phyloP scores from a whole-genome alignment of 2,113 vertebrate genomes.

The Cygnus atratus region DNA sequence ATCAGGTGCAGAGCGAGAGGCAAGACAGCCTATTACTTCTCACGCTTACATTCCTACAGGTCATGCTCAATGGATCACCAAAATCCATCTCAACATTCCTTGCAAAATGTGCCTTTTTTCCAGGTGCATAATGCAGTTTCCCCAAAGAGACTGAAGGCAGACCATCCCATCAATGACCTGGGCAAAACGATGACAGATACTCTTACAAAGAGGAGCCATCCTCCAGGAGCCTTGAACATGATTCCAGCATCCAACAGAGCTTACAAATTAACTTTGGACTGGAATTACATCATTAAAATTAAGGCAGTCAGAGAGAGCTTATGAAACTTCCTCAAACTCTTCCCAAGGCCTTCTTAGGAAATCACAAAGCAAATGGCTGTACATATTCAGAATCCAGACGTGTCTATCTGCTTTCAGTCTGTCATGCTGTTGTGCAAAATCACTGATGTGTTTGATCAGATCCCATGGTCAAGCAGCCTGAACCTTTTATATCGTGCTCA shows the following conservation, averaged over 20 bases:
- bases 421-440: neutral
- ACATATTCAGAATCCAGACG: neutral
- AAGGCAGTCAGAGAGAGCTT: neutral
- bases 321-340: neutral
- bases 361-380: neutral
- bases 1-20: neutral
- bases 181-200: neutral
- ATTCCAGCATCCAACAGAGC: neutral
- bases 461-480: neutral
- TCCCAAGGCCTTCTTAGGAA: neutral
- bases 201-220: neutral
- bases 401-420: neutral
- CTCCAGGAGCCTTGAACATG: neutral
- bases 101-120: neutral
- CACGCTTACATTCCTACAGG: neutral
- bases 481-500: neutral
- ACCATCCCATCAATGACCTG: fast-evolving
- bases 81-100: neutral
- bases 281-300: neutral
- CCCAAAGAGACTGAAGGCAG: neutral
- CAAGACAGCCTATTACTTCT: neutral
- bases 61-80: neutral
- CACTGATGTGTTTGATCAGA: neutral
- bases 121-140: neutral
- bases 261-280: neutral